Percentiles rank a stretch among this genome's conserved stretches.
Evolutionary conservation across 1,140 invertebrate species (phyloP).

Genomic region (Apocrypta bakeri): DNA sequence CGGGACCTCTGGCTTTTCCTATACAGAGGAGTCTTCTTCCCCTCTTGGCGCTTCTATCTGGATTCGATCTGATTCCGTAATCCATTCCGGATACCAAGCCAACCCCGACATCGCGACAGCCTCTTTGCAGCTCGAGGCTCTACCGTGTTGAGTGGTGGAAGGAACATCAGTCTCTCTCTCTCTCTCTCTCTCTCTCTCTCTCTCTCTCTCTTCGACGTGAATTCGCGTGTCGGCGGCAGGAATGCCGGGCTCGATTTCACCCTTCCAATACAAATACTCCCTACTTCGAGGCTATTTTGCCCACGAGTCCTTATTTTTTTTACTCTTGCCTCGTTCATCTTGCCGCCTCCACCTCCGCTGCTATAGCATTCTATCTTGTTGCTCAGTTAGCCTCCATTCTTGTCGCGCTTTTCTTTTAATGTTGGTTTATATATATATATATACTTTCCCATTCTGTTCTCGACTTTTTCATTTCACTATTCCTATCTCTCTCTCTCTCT

Average conservation of each 20-base stretch:
- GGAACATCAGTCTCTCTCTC: constrained; percentile 42
- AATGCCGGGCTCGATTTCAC: constrained; percentile 48
- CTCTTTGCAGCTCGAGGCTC: constrained; percentile 17
- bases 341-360: not conserved
- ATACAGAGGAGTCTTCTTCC: not conserved
- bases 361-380: constrained; percentile 9
- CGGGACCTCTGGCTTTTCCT: not conserved
- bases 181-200: not conserved
- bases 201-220: not conserved
- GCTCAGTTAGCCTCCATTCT: not conserved
- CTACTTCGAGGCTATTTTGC: constrained; percentile 37
- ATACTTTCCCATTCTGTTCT: not conserved
- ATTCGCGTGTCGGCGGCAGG: constrained; percentile 32
- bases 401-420: not conserved
- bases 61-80: constrained; percentile 50
- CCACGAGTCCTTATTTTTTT: not conserved
- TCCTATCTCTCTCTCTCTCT: not conserved
- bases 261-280: constrained; percentile 47
- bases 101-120: not conserved
- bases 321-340: not conserved
- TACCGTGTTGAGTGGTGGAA: not conserved
- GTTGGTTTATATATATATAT: too few species aligned
- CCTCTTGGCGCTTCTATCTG: constrained; percentile 47
- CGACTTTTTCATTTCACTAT: not conserved
- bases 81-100: constrained; percentile 45